Conservation (phyloP, 2,797 vertebrate genomes). For the Aulostomus chinensis region DNA sequence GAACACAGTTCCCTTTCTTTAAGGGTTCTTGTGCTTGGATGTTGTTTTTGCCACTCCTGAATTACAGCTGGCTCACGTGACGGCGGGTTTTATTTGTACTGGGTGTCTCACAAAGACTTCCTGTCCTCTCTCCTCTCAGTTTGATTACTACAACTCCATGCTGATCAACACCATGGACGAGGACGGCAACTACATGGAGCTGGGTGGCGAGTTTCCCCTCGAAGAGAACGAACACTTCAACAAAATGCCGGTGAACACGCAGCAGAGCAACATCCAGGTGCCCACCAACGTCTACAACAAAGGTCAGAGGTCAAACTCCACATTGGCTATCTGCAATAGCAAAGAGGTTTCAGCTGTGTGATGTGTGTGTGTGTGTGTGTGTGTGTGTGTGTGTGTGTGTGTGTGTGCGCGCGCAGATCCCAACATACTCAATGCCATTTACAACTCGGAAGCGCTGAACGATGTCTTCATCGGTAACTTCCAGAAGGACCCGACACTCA, state of each 20-base stretch:
- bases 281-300: conserved; percentile 98
- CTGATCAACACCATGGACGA: conserved; percentile 89
- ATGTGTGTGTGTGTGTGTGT: too few relatives aligned
- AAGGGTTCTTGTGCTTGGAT: too few relatives aligned
- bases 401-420: too few relatives aligned
- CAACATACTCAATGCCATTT: conserved; percentile 92
- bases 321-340: too few relatives aligned
- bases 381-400: too few relatives aligned
- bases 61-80: too few relatives aligned
- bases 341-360: too few relatives aligned
- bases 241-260: conserved; percentile 89
- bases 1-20: too few relatives aligned
- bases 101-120: too few relatives aligned
- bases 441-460: conserved; percentile 95
- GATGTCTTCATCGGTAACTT: conserved; percentile 93
- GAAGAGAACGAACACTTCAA: conserved; percentile 95
- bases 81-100: too few relatives aligned
- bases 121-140: conserved; percentile 74
- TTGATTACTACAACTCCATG: conserved; percentile 94
- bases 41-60: too few relatives aligned
- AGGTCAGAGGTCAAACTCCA: conserved; percentile 75
- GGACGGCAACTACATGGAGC: conserved; percentile 84
- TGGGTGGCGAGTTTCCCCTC: conserved; percentile 90
- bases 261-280: conserved; percentile 90
- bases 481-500: conserved; percentile 92